Conservation (phyloP, 2,888 invertebrate species). For the Conops quadrifasciatus region DNA sequence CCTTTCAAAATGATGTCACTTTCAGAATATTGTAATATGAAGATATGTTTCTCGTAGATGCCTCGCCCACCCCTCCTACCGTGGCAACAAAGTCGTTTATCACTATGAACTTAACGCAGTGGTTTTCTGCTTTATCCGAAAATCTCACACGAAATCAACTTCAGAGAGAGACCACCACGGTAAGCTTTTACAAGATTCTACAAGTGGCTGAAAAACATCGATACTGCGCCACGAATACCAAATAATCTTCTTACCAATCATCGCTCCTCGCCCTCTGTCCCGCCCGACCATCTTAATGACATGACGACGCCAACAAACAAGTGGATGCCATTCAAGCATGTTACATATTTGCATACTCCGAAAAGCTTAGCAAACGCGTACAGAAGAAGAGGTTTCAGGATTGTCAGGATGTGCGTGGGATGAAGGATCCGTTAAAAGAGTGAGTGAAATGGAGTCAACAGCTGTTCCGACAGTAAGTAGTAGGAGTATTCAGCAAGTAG, state of each 20-base stretch:
- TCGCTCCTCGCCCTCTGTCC: neutral
- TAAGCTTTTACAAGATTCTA: neutral
- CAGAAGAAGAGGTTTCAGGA: neutral
- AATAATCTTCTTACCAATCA: neutral
- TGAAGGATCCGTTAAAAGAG: neutral
- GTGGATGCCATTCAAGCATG: conserved; percentile 5
- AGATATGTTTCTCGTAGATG: too few species aligned
- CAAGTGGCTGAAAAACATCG: neutral
- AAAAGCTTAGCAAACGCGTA: neutral
- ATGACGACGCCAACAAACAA: conserved; percentile 26
- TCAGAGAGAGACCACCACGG: neutral
- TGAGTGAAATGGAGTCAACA: too few species aligned
- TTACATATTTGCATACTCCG: conserved; percentile 15
- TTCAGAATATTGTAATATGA: too few species aligned
- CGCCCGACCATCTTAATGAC: neutral
- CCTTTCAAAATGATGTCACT: too few species aligned
- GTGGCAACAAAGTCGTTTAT: neutral
- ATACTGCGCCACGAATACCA: neutral
- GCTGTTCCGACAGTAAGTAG: too few species aligned
- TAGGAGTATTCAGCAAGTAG: too few species aligned
- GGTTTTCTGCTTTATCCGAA: neutral
- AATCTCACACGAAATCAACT: neutral
- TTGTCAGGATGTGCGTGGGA: neutral
- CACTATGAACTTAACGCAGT: neutral
- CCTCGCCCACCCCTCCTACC: too few species aligned